A percentile compares a stretch with the other conserved stretches of the same genome.
Conservation (phyloP, 2,113 vertebrate species). For the Ptilonorhynchus violaceus region DNA sequence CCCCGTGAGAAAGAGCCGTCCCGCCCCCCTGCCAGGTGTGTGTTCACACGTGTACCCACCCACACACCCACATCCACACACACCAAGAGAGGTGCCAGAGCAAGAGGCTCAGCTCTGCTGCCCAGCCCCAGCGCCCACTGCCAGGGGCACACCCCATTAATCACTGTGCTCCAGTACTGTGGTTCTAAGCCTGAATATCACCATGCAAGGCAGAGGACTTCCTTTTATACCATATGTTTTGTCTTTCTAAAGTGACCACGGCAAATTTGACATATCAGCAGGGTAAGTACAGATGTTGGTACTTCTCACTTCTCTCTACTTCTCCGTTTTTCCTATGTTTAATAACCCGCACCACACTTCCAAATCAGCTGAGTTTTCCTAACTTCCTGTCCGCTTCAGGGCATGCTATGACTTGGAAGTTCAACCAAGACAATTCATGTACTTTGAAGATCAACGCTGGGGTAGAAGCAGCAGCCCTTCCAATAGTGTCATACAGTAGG, state of each 20-base stretch:
- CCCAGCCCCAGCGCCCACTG: neutral
- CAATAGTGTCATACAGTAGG: neutral
- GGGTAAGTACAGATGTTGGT: neutral
- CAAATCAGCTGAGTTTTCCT: neutral
- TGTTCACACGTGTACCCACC: accelerated
- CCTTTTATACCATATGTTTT: neutral
- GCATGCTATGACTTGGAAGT: neutral
- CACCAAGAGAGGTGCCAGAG: neutral
- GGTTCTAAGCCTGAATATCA: neutral
- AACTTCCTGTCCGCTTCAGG: neutral
- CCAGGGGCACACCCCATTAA: neutral
- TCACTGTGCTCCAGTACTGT: accelerated
- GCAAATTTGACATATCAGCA: neutral
- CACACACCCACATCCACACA: neutral
- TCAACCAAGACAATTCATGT: neutral
- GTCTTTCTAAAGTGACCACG: neutral
- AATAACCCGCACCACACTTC: neutral
- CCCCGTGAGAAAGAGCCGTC: neutral
- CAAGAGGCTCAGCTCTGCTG: neutral
- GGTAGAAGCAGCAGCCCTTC: neutral
- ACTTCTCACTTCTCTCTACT: neutral
- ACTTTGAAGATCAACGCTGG: neutral
- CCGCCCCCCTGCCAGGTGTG: neutral
- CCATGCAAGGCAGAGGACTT: neutral
- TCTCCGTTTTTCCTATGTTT: neutral